Conservation (phyloP, 2,113 vertebrate genomes). For the Rhabdomys dilectus region DNA sequence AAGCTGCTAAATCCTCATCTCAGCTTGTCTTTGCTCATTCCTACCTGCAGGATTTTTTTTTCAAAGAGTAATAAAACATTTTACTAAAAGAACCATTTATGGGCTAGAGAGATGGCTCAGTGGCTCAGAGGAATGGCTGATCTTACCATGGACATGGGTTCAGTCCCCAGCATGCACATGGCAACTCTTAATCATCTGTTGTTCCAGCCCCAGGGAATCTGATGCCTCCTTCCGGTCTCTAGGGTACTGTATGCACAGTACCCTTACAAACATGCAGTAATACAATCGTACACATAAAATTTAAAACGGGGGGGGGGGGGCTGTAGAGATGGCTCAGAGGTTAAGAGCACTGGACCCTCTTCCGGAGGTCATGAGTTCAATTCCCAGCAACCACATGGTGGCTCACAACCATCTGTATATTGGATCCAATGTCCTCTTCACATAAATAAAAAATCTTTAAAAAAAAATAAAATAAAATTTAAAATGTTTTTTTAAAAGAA, state of each 20-base stretch:
- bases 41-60: background rate
- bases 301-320: too few relatives aligned
- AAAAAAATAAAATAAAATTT: too few relatives aligned
- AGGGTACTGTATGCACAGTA: background rate
- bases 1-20: background rate
- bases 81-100: background rate
- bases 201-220: background rate
- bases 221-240: background rate
- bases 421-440: too few relatives aligned
- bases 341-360: too few relatives aligned
- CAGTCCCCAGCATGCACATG: background rate
- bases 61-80: conserved; percentile 30
- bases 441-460: too few relatives aligned
- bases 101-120: background rate
- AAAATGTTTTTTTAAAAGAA: background rate
- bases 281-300: background rate
- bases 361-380: too few relatives aligned
- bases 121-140: background rate
- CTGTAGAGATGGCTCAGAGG: too few relatives aligned
- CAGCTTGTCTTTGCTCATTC: background rate
- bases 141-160: background rate
- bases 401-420: too few relatives aligned
- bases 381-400: too few relatives aligned
- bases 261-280: background rate
- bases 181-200: background rate